Evolutionary conservation across 37 sponge, comb jelly and placozoan species (phyloP).

Genomic region (Hexactinellida sp.): DNA sequence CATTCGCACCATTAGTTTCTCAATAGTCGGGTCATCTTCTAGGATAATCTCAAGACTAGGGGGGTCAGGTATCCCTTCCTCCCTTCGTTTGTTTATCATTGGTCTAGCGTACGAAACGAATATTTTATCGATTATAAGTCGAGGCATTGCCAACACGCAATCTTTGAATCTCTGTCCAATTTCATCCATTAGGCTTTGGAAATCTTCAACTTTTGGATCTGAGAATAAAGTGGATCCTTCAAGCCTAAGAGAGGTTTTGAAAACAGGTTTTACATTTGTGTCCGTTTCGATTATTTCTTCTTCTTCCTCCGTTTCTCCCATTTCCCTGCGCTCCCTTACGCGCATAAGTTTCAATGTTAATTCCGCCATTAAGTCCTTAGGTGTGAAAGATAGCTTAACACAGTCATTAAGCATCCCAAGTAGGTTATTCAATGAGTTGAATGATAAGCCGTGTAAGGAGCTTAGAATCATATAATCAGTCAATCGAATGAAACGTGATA

Average conservation of each 20-base stretch:
- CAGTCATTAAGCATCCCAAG: slow-evolving; percentile 39
- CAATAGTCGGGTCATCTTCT: slow-evolving; percentile 63
- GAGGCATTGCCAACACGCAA: slow-evolving; percentile 64
- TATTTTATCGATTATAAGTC: slow-evolving; percentile 54
- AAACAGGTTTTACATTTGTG: slow-evolving; percentile 28
- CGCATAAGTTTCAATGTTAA: slow-evolving; percentile 23
- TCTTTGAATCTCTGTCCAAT: slow-evolving; percentile 49
- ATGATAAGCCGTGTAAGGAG: slow-evolving; percentile 62
- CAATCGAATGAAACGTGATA: slow-evolving; percentile 69
- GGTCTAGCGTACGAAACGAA: slow-evolving; percentile 57
- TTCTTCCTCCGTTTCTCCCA: background rate
- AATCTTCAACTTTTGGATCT: slow-evolving; percentile 49
- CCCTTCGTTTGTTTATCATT: slow-evolving; percentile 65
- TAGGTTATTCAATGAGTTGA: slow-evolving; percentile 37
- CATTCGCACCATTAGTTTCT: slow-evolving; percentile 22
- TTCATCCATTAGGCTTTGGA: slow-evolving; percentile 37
- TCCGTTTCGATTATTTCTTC: slow-evolving; percentile 22
- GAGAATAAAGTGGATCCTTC: slow-evolving; percentile 45
- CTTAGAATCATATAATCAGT: slow-evolving; percentile 74
- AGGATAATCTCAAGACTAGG: slow-evolving; percentile 65
- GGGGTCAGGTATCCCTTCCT: slow-evolving; percentile 75
- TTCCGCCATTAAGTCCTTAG: slow-evolving; percentile 30
- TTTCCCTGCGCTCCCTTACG: slow-evolving; percentile 33
- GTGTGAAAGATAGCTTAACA: slow-evolving; percentile 23
- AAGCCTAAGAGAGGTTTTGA: slow-evolving; percentile 60